Evolutionary conservation across 2,113 vertebrate genomes (phyloP).

Genomic region (Peromyscus maniculatus): DNA sequence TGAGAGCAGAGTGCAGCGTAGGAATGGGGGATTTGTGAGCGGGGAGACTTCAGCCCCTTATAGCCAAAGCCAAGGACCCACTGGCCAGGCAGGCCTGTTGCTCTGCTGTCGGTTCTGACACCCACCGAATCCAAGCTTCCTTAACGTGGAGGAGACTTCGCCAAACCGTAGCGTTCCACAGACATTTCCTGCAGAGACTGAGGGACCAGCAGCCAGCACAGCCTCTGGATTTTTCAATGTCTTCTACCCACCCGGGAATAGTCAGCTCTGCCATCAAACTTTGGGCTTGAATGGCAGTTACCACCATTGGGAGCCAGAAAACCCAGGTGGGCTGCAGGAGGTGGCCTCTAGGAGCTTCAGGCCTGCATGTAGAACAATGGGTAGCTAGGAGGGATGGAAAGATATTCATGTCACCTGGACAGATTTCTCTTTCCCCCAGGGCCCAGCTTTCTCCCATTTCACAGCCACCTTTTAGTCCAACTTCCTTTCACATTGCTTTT

Average conservation of each 20-base stretch:
- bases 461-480: slow-evolving; percentile 50
- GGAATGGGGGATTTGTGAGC: not conserved
- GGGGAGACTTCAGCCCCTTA: not conserved
- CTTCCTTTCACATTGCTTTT: slow-evolving; percentile 69
- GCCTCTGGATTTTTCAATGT: slow-evolving; percentile 77
- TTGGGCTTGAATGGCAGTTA: not conserved
- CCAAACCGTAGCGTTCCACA: slow-evolving; percentile 86
- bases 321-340: slow-evolving; percentile 59
- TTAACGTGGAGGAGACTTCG: slow-evolving; percentile 85
- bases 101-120: slow-evolving; percentile 72
- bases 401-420: not conserved
- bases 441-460: slow-evolving; percentile 2
- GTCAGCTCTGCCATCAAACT: not conserved
- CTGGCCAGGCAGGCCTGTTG: slow-evolving; percentile 53
- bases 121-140: slow-evolving; percentile 85
- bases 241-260: slow-evolving; percentile 53
- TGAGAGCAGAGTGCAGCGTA: not conserved
- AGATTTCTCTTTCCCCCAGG: not conserved
- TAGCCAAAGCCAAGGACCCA: not conserved
- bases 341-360: slow-evolving; percentile 64
- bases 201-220: slow-evolving; percentile 81
- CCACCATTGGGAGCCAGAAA: slow-evolving; percentile 78
- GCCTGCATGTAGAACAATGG: not conserved
- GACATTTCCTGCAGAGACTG: slow-evolving; percentile 88
- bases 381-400: not conserved